Conservation (phyloP, 2,113 vertebrate genomes). For the Oriolus oriolus region DNA sequence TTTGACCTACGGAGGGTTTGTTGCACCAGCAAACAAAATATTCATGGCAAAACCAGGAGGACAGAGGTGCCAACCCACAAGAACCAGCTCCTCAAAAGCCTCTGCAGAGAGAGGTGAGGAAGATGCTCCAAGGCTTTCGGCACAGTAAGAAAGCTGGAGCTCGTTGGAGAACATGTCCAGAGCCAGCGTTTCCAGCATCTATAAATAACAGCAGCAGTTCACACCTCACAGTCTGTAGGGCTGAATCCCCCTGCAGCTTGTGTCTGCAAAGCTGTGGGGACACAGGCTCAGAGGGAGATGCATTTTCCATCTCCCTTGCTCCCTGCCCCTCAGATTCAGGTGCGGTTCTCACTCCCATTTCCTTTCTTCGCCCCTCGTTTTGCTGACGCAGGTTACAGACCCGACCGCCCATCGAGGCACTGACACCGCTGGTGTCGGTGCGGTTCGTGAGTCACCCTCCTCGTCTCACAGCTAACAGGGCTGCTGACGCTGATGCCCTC, state of each 20-base stretch:
- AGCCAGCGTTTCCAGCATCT: background rate
- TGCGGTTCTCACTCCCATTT: background rate
- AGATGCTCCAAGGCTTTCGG: background rate
- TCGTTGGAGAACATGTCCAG: accelerated
- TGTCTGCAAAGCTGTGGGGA: background rate
- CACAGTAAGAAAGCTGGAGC: background rate
- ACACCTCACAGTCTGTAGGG: background rate
- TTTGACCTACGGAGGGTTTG: background rate
- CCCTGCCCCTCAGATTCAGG: background rate
- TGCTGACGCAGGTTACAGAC: slow-evolving; percentile 1
- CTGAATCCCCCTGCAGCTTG: background rate
- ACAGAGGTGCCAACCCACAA: background rate
- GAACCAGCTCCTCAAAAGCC: background rate
- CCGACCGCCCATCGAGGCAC: background rate
- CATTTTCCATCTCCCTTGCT: background rate
- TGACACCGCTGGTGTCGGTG: background rate
- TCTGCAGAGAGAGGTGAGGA: background rate
- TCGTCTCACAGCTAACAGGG: background rate
- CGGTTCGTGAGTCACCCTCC: slow-evolving; percentile 10
- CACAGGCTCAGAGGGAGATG: background rate
- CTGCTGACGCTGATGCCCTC: background rate
- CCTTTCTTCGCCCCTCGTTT: background rate
- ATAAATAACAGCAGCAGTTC: background rate
- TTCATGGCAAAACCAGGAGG: background rate
- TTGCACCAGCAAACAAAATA: background rate